Percentiles rank a stretch among this genome's conserved stretches.
phyloP scores from a whole-genome alignment of 2,797 vertebrate genomes.

The Phoeniculus purpureus region DNA sequence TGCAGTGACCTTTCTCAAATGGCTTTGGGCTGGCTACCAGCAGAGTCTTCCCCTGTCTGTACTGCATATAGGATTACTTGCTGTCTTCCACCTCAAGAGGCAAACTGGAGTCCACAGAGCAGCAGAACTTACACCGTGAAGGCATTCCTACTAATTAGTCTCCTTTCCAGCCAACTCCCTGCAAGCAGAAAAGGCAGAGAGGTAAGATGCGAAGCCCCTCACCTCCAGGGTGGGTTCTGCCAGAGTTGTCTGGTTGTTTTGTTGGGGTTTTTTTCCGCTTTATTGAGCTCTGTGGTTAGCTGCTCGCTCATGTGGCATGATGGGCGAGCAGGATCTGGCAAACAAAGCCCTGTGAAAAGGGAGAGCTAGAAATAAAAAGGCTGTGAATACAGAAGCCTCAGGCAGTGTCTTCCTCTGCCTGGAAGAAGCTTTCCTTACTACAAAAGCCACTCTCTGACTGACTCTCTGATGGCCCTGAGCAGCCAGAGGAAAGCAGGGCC shows the following conservation, averaged over 20 bases:
- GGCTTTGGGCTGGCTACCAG: background rate
- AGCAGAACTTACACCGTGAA: background rate
- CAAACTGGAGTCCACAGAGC: background rate
- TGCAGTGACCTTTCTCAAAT: background rate
- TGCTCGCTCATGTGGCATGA: background rate
- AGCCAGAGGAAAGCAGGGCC: background rate
- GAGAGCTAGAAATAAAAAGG: slow-evolving; percentile 53
- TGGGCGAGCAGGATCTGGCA: background rate
- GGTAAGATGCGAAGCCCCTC: background rate
- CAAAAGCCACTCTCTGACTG: slow-evolving; percentile 36
- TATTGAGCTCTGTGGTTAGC: background rate
- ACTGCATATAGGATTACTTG: slow-evolving; percentile 19
- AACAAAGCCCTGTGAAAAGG: slow-evolving; percentile 57
- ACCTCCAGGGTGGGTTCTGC: background rate
- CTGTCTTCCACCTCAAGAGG: background rate
- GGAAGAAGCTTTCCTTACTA: slow-evolving; percentile 47
- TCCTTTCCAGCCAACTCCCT: background rate
- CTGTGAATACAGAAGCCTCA: slow-evolving; percentile 44
- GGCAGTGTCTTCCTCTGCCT: slow-evolving; percentile 39
- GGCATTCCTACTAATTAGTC: background rate
- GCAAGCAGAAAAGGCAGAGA: background rate
- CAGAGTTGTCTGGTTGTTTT: background rate
- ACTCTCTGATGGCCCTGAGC: background rate
- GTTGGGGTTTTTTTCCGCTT: background rate
- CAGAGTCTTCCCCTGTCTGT: background rate